phyloP scores from a whole-genome alignment of 2,797 vertebrate species.

The Xenentodon cancila region DNA sequence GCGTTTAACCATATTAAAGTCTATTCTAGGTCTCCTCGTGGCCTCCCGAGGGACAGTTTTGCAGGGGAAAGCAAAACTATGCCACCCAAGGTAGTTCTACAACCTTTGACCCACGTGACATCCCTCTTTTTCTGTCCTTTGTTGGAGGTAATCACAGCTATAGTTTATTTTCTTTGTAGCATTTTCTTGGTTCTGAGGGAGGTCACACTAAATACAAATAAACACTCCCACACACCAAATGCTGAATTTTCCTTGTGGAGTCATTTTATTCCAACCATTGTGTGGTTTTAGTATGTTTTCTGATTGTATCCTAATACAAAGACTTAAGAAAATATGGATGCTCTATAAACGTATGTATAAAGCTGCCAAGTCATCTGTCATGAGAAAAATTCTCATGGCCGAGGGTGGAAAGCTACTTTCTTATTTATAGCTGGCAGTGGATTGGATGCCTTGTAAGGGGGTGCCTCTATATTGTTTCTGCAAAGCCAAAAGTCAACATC shows the following conservation, averaged over 20 bases:
- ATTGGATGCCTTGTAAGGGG: conserved; percentile 56
- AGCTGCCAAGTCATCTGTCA: no score
- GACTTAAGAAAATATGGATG: no score
- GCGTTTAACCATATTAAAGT: conserved; percentile 54
- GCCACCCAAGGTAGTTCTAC: conserved; percentile 76
- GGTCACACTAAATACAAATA: no score
- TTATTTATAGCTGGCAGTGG: conserved; percentile 50
- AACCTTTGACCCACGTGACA: conserved; percentile 68
- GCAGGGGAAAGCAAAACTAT: conserved; percentile 63
- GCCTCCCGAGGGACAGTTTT: conserved; percentile 61
- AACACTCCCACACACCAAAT: no score
- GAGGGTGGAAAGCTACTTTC: conserved; percentile 9
- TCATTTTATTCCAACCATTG: no score
- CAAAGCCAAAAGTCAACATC: conserved; percentile 29
- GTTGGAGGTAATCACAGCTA: conserved; percentile 53
- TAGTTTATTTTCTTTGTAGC: conserved; percentile 45
- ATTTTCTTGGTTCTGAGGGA: conserved; percentile 55
- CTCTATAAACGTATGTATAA: no score
- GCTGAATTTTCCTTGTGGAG: no score
- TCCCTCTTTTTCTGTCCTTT: conserved; percentile 54
- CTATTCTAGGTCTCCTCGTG: conserved; percentile 58
- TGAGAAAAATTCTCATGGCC: conserved; percentile 38
- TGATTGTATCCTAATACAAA: no score
- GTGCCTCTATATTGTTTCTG: conserved; percentile 45
- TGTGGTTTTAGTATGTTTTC: no score